phyloP scores from a whole-genome alignment of 2,113 vertebrate species.

The Ramphastos sulfuratus region DNA sequence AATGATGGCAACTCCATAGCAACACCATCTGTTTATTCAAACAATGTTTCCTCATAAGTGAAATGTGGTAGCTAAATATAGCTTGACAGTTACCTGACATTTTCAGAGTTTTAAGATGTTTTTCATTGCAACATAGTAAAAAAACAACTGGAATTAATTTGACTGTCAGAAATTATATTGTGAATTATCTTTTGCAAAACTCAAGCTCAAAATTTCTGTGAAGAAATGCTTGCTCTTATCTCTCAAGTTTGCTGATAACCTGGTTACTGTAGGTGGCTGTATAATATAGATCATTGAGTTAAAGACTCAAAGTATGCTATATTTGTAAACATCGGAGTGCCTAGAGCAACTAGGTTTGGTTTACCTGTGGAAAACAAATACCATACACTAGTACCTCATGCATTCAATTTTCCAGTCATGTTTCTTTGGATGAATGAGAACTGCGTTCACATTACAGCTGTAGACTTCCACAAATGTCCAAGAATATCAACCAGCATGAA shows the following conservation, averaged over 20 bases:
- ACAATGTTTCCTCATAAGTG: constrained; percentile 13
- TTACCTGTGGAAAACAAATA: neutral
- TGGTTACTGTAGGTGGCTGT: neutral
- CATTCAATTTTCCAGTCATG: neutral
- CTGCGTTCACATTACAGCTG: neutral
- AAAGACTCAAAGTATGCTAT: neutral
- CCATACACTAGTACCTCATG: neutral
- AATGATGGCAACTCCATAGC: constrained; percentile 15
- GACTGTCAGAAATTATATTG: neutral
- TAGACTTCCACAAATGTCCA: neutral
- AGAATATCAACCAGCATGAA: neutral
- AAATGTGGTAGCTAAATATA: neutral
- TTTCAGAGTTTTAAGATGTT: neutral
- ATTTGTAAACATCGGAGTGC: neutral
- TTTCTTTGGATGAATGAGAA: neutral
- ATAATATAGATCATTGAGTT: neutral
- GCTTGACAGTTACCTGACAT: constrained; percentile 21
- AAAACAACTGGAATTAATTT: neutral
- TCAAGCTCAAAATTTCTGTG: neutral
- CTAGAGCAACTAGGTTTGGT: neutral
- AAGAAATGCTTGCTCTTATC: neutral
- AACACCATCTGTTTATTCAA: constrained; percentile 44
- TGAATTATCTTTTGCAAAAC: neutral
- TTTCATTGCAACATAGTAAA: neutral
- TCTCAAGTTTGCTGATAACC: neutral